Base-by-base conservation (phyloP, 2,888 invertebrate species). In the Monoplex corrugatus region DNA sequence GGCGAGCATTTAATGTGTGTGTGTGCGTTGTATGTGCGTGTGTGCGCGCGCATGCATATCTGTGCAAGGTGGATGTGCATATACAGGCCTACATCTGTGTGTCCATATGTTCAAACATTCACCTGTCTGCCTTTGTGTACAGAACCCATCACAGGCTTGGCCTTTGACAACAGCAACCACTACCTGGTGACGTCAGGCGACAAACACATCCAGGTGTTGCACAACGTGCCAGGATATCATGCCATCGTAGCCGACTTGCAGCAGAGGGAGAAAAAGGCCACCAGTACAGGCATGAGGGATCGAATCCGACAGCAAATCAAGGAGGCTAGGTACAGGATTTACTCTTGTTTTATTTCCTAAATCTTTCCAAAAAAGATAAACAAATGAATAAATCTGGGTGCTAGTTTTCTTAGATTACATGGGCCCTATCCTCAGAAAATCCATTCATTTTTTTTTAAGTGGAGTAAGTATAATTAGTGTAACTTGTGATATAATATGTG, bases 121-220 rank as follows among this genome's bases (percentile, higher is more conserved):
- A 19, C 19, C 38, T 43, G 16, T 43, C 16, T 38, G 35, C 23
- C 16, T 63, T 57, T 35, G 86, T 90, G 97, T 97, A 23, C 96
- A 98, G 98, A 97, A 92, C 95, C 97, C 50, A 97, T 98, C 92
- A 97, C 97, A 86, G 96, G 97, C 90, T 96, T 98, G 93, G 96
- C 97, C 91, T 98, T 98, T 95, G 98, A 98, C 95, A 97, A 98
- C 5, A 97, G 97, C 90, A 98, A 98, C 40, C 97, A 97, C 94
- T 98, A 97, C 94, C 94, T 98, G 80, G 97, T 98, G 92, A 97
- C 97, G 0, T 97, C 97, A 89, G 98, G 98, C 28, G 98, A 98
- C 93, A 97, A 97, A 92, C 97, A 97, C 85, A 97, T 98, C 23
- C 97, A 98, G 75, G 97, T 98, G 87, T 97, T 98, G 94, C 97